A percentile compares a stretch with the other conserved stretches of the same genome.
These are phyloP conservation scores for Myxocyprinus asiaticus DNA, from an alignment of 2,113 vertebrate species.

Conservation along the genomic window DNA sequence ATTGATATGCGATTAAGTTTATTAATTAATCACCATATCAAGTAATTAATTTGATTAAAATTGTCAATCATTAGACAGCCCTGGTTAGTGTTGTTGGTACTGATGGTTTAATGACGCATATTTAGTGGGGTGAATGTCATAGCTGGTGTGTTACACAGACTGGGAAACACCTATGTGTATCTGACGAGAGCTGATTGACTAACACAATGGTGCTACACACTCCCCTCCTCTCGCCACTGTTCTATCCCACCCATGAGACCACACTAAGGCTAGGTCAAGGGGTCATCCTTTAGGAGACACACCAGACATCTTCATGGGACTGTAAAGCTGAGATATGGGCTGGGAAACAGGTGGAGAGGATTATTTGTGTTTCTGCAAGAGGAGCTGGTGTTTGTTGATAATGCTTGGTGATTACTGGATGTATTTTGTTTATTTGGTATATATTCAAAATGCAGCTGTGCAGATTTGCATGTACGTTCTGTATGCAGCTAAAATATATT, in stretches of 20 bases:
- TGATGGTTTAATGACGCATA: constrained; percentile 32
- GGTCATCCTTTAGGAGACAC: constrained; percentile 61
- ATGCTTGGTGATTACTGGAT: not conserved
- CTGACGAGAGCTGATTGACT: constrained; percentile 21
- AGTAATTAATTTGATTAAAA: too few species aligned
- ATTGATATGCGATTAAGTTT: too few species aligned
- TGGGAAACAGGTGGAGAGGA: constrained; percentile 22
- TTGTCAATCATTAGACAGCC: too few species aligned
- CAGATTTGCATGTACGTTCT: not conserved
- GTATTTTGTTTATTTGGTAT: not conserved
- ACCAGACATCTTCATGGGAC: constrained; percentile 50
- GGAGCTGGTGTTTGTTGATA: not conserved
- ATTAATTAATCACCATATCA: too few species aligned
- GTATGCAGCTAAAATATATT: too few species aligned
- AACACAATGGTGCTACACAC: constrained; percentile 61
- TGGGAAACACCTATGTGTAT: constrained; percentile 14
- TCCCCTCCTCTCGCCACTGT: constrained; percentile 44
- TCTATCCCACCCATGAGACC: constrained; percentile 65
- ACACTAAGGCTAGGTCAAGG: constrained; percentile 61
- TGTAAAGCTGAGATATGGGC: constrained; percentile 15
- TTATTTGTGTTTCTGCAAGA: not conserved
- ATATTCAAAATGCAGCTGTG: not conserved
- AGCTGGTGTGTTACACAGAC: constrained; percentile 28
- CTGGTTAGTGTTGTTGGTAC: not conserved
- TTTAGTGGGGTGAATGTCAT: constrained; percentile 34